Conservation (phyloP, 2,797 vertebrate genomes). For the Trachurus trachurus region DNA sequence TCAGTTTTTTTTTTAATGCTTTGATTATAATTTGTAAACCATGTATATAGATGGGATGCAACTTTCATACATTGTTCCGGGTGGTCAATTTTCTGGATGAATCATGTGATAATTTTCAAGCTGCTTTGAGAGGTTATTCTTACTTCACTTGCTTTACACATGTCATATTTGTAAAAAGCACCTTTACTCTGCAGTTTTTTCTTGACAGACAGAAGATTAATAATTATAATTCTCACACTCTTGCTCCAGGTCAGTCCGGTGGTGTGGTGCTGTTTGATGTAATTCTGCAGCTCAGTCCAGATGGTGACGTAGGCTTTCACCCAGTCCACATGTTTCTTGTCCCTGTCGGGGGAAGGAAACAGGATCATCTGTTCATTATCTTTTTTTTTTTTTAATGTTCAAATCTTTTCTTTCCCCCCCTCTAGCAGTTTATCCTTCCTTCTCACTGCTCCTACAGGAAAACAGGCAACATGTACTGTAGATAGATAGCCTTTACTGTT, state of each 20-base stretch:
- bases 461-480: too few species aligned
- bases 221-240: conserved; percentile 81
- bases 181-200: background rate
- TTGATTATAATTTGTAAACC: background rate
- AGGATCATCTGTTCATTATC: background rate
- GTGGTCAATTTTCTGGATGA: background rate
- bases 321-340: conserved; percentile 96
- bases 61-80: too few species aligned
- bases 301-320: conserved; percentile 93
- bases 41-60: background rate
- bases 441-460: too few species aligned
- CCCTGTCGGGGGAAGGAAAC: conserved; percentile 78
- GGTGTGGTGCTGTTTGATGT: conserved; percentile 96
- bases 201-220: background rate
- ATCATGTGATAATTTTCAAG: background rate
- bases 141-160: background rate
- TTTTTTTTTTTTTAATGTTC: background rate
- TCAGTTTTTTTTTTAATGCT: background rate
- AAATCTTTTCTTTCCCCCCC: background rate
- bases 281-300: conserved; percentile 93
- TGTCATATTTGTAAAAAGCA: background rate
- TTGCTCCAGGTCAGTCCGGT: conserved; percentile 95
- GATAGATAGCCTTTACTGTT: too few species aligned
- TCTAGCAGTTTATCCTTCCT: too few species aligned
- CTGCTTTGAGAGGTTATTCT: background rate